Conservation (phyloP, 2,797 vertebrate species). For the Varecia variegata region DNA sequence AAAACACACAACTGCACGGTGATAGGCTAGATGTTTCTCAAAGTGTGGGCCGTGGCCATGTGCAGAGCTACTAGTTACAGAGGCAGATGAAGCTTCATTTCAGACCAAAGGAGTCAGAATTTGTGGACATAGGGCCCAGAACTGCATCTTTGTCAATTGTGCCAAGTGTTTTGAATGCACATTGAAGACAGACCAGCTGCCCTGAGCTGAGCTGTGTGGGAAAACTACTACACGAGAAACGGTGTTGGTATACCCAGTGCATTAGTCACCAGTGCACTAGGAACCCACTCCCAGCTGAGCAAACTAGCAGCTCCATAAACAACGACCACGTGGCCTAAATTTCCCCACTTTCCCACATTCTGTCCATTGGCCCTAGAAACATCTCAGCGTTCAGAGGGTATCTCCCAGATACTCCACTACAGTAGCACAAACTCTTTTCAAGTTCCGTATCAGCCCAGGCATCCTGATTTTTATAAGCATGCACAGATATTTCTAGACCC, state of each 20-base stretch:
- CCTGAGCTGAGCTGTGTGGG: neutral
- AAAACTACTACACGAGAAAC: neutral
- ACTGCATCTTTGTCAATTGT: neutral
- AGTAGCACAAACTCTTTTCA: neutral
- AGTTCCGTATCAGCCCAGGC: neutral
- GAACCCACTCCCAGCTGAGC: neutral
- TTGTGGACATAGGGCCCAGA: neutral
- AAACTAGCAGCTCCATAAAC: neutral
- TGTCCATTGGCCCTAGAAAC: neutral
- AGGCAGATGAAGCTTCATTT: neutral
- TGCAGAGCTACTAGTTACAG: neutral
- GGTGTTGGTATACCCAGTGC: fast-evolving
- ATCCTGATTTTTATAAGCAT: neutral
- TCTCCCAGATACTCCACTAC: neutral
- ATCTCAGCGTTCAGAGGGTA: neutral
- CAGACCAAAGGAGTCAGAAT: neutral
- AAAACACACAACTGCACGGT: neutral
- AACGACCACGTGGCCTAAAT: neutral
- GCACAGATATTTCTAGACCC: neutral
- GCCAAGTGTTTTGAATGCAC: neutral
- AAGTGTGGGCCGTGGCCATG: neutral
- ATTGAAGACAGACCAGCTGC: neutral
- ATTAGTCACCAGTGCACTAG: neutral
- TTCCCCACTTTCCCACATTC: neutral
- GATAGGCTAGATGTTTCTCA: neutral